Base-by-base conservation (phyloP, 1,140 invertebrate species). In the Drosophila willistoni region DNA sequence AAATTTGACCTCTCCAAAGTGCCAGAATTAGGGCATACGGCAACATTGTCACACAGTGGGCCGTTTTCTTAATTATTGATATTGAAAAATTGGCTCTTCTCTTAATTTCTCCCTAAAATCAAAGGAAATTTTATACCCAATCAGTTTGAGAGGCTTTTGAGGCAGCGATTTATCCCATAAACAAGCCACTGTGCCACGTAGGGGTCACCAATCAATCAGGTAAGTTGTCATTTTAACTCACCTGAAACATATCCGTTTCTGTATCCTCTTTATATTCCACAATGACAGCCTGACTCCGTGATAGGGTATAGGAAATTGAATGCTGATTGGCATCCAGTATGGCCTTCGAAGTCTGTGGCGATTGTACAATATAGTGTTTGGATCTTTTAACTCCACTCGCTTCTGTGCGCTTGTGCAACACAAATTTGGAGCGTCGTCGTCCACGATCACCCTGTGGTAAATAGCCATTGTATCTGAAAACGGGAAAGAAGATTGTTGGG, bases 181-280 rank as follows among this genome's bases (percentile, higher is more conserved):
- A 3, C 3, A 25, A 25, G 34, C 34, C 36, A 39, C 12, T 13
- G 12, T 39, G 36, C 36, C 0, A 4, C 4, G 12, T 13, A 39
- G 10, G 3, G 36, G 36, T 39, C 36, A 39, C 12, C 36, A 12
- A 39, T 39, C 36, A 19, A 14, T 47, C 44, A 47, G 1, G 5
- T 9, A n/a, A 47, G 1, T 17, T 17, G n/a, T 36, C 17, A 33
- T 36, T 17, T 33, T 14, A 34, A 81, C 93, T 94, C 93, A 98
- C 97, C 95, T 99, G 98, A 93, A 99, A 99, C 98, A 99, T 99
- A 92, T 99, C 98, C 39, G 97, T 99, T 90, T 98, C 96, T 65
- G 97, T 95, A 93, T 99, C 98, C 86, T 96, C 96, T 73, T 96
- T 97, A 93, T 99, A 99, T 93, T 99, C 98, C 14, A 99, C 98